Evolutionary conservation across 2,797 vertebrate species (phyloP).

Genomic region (Acomys russatus): DNA sequence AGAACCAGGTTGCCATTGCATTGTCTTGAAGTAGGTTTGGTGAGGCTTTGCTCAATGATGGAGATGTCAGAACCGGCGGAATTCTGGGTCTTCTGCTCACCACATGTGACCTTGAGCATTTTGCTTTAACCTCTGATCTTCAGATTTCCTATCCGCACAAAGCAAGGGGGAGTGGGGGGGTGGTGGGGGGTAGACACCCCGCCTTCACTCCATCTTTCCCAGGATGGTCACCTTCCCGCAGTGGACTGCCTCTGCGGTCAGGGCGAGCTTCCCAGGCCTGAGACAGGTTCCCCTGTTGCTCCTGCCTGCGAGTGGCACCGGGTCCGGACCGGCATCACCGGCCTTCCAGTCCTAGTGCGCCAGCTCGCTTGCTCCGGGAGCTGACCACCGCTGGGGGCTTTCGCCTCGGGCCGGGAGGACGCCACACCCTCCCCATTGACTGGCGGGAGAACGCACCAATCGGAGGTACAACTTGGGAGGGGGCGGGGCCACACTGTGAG

Average conservation of each 20-base stretch:
- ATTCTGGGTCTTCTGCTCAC: background rate
- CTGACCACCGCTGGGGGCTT: background rate
- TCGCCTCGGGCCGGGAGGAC: background rate
- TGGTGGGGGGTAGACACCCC: background rate
- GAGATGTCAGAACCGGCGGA: background rate
- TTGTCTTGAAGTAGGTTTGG: background rate
- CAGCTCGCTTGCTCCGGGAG: background rate
- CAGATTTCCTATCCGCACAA: background rate
- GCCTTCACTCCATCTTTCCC: background rate
- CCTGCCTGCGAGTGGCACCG: no score
- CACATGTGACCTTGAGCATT: background rate
- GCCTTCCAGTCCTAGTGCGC: constrained; percentile 55
- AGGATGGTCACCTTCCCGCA: background rate
- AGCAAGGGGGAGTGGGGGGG: background rate
- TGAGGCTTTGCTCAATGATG: background rate
- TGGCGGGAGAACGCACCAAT: constrained; percentile 55
- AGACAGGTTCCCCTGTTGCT: background rate
- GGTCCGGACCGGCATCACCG: background rate
- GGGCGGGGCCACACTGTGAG: constrained; percentile 80
- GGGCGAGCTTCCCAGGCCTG: background rate
- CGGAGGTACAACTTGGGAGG: background rate
- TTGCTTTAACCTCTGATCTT: background rate
- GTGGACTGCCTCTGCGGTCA: background rate
- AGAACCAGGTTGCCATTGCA: background rate
- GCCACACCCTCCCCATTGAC: constrained; percentile 46